Evolutionary conservation across 2,888 invertebrate species (phyloP).

Genomic region (Heteromyza rotundicornis): DNA sequence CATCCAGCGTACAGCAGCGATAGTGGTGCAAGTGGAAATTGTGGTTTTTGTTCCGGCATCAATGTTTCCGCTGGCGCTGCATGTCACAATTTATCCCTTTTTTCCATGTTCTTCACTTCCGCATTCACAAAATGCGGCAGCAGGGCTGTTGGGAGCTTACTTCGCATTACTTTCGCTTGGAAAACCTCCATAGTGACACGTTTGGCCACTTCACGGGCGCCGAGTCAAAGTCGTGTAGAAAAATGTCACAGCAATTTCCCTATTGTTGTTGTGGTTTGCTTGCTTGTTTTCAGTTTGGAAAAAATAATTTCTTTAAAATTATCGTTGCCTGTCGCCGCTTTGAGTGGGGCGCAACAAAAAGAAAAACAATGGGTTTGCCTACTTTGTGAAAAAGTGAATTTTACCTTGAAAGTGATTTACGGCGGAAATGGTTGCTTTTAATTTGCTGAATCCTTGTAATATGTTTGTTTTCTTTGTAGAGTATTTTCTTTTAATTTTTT

Average conservation of each 20-base stretch:
- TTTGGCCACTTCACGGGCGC: background rate
- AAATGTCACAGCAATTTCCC: background rate
- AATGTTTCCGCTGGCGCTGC: conserved; percentile 29
- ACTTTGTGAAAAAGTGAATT: conserved; percentile 4
- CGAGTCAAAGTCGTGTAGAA: background rate
- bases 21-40: too few relatives aligned
- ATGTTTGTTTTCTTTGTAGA: conserved; percentile 39
- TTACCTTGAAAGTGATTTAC: conserved; percentile 49
- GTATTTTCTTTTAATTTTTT: conserved; percentile 47
- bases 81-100: too few relatives aligned
- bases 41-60: background rate
- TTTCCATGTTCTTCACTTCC: conserved; percentile 15
- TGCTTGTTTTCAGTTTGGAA: background rate
- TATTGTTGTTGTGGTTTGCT: background rate
- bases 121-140: background rate
- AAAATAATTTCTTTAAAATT: conserved; percentile 39
- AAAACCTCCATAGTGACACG: background rate
- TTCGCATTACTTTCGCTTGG: background rate
- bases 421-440: conserved; percentile 46
- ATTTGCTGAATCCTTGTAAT: conserved; percentile 46
- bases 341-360: conserved; percentile 22
- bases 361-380: conserved; percentile 4
- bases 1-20: too few relatives aligned
- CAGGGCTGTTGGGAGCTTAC: background rate
- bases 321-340: conserved; percentile 33